Conservation (phyloP, 2,113 vertebrate species). For the Eublepharis macularius region DNA sequence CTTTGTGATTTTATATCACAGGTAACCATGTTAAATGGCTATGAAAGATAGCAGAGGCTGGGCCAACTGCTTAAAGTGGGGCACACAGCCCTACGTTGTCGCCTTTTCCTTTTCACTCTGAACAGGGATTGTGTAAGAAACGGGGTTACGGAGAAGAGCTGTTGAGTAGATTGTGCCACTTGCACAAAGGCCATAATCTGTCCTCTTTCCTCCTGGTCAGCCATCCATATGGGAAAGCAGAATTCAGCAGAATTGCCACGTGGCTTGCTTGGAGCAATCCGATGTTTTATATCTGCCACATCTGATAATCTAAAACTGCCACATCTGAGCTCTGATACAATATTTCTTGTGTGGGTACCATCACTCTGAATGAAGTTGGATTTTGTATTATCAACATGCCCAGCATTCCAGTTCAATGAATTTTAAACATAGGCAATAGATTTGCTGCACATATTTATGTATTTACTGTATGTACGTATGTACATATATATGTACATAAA, state of each 20-base stretch:
- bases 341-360: no score
- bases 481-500: no score
- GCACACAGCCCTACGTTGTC: neutral
- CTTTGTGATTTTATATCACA: no score
- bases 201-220: accelerated
- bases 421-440: neutral
- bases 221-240: neutral
- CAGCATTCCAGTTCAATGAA: neutral
- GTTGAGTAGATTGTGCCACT: neutral
- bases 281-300: neutral
- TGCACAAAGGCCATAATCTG: neutral
- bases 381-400: neutral
- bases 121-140: neutral
- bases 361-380: neutral
- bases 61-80: no score
- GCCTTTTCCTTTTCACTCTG: neutral
- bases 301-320: no score
- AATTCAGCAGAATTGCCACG: neutral
- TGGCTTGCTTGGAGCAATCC: neutral
- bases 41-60: no score
- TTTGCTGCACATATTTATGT: neutral
- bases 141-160: neutral
- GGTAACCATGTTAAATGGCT: no score
- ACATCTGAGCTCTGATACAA: neutral
- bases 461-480: no score